Evolutionary conservation across 2,888 invertebrate genomes (phyloP), one percentile per base, ranked within the genome.

Genomic region (Allolobophora icterica): DNA sequence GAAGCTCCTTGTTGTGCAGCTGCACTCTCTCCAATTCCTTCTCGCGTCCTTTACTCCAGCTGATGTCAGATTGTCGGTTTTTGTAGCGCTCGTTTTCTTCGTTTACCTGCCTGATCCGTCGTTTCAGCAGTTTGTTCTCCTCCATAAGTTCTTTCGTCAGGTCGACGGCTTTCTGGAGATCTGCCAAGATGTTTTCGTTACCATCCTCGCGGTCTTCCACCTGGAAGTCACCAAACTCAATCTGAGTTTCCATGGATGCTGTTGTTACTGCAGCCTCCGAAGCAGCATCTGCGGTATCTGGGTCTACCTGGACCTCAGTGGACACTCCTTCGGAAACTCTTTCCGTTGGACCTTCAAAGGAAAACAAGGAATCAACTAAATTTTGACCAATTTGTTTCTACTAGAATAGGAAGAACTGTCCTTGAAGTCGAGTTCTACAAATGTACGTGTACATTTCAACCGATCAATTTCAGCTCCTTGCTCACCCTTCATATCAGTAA

Each of bases 81-180:
- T 87, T 38, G 87, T 24, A 38, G 24, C 87, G 38, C 35, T 87
- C n/a, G 24, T 38, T 87, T 35, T 87, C 45, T 24, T 45, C 87
- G 0, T 84, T 83, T 1, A 90, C 17, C 84, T 11, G 6, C 38
- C 24, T 83, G 87, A 83, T 38, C 87, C 40, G 34, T 17, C 35
- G 30, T n/a, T 91, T 91, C 19, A 91, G 89, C 40, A 52, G 40
- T 40, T 84, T 87, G 45, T 90, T 90, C 84, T 91, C 83, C 45
- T 58, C 71, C n/a, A 45, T 38, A 17, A 91, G 87, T 19, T 87
- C 84, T n/a, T 87, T 34, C 35, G 84, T 38, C n/a, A 58, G 52
- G 45, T 38, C 40, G 30, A 90, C 84, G 0, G 90, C 38, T 83
- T 87, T 40, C 42, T 90, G 90, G 30, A 90, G 90, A n/a, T 90